These are phyloP conservation scores for Chrysogorgia sp. DNA, from an alignment of 92 coral and sea anemone genomes.

Conservation along the genomic window DNA sequence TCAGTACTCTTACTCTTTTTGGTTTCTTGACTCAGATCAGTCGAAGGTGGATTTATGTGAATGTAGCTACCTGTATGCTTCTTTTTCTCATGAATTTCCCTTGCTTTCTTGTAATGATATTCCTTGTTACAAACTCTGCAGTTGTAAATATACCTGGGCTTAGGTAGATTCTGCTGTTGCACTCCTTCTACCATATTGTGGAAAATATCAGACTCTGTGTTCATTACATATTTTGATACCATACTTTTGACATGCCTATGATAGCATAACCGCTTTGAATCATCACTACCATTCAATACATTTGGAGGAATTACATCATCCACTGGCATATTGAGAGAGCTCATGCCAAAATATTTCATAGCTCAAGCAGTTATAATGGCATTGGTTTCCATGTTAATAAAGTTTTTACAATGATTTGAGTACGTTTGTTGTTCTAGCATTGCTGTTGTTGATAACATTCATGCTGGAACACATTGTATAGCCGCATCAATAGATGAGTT, in stretches of 20 bases:
- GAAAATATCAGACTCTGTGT: conserved; percentile 7
- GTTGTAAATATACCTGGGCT: conserved; percentile 1
- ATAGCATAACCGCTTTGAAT: neutral
- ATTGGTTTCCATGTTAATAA: too few species aligned
- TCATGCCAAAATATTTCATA: too few species aligned
- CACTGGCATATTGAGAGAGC: conserved; percentile 20
- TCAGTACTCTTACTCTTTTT: neutral
- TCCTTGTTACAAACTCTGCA: conserved; percentile 59
- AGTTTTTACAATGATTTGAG: too few species aligned
- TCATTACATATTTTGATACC: neutral
- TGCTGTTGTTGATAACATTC: too few species aligned
- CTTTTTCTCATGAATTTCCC: conserved; percentile 54
- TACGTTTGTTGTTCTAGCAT: too few species aligned
- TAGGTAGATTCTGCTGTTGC: conserved; percentile 3
- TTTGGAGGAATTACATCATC: conserved; percentile 56
- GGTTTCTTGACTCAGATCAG: conserved; percentile 5
- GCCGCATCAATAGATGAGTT: too few species aligned
- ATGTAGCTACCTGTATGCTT: conserved; percentile 37
- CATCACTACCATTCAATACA: neutral
- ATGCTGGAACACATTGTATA: too few species aligned
- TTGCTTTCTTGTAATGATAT: conserved; percentile 57
- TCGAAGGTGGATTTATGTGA: neutral
- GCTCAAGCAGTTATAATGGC: too few species aligned
- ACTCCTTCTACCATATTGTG: conserved; percentile 30
- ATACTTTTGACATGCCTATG: conserved; percentile 21